Evolutionary conservation across 2,888 invertebrate species (phyloP).

Genomic region (Campaea margaritaria): DNA sequence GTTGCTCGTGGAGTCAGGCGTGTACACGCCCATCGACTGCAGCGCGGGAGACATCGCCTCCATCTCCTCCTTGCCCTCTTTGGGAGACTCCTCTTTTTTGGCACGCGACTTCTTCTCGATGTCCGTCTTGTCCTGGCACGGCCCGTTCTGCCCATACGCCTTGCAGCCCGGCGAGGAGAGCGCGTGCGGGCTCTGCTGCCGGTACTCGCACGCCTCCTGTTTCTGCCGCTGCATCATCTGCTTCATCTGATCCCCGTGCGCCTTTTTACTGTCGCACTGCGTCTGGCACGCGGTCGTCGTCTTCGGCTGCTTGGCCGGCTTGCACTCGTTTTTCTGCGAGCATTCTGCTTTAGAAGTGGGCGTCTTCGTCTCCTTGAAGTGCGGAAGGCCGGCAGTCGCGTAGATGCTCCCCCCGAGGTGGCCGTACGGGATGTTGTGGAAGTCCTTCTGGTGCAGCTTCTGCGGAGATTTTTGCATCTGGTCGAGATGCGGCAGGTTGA

Average conservation of each 20-base stretch:
- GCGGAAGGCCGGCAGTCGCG: constrained; percentile 70
- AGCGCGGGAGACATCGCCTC: constrained; percentile 85
- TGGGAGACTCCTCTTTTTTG: constrained; percentile 77
- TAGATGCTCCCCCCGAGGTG: constrained; percentile 74
- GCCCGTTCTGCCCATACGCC: constrained; percentile 70
- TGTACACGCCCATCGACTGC: constrained; percentile 94
- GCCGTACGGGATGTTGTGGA: constrained; percentile 78
- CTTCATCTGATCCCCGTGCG: constrained; percentile 71
- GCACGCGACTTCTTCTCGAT: constrained; percentile 74
- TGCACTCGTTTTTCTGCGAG: constrained; percentile 75
- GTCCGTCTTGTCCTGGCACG: constrained; percentile 70
- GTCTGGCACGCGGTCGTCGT: constrained; percentile 78
- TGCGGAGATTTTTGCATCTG: constrained; percentile 86
- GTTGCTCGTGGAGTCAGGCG: constrained; percentile 93
- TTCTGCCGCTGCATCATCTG: constrained; percentile 78
- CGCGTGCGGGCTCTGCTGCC: constrained; percentile 73
- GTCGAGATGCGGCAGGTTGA: constrained; percentile 85
- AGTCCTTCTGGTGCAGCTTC: constrained; percentile 83
- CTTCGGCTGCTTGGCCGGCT: constrained; percentile 76
- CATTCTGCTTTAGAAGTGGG: constrained; percentile 73
- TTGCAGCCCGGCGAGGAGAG: constrained; percentile 73
- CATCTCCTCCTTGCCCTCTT: constrained; percentile 76
- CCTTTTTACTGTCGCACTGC: constrained; percentile 76
- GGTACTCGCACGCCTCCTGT: constrained; percentile 70
- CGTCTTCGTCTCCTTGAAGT: constrained; percentile 76